Evolutionary conservation across 2,888 invertebrate species (phyloP).

Genomic region (Heliconius charithonia): DNA sequence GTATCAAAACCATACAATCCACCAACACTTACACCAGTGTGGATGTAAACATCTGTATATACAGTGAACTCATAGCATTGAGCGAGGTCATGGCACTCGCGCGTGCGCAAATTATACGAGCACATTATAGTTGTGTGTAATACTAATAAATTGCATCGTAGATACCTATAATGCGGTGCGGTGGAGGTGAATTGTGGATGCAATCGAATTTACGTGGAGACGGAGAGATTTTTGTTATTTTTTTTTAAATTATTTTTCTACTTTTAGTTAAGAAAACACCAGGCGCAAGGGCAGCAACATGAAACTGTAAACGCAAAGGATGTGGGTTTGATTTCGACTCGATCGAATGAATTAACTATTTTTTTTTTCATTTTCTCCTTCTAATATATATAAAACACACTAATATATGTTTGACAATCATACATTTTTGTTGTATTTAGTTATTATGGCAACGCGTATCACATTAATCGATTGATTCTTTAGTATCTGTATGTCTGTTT

Average conservation of each 20-base stretch:
- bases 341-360: too few relatives aligned
- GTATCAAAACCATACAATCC: slow-evolving; percentile 57
- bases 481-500: too few relatives aligned
- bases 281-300: too few relatives aligned
- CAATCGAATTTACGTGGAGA: slow-evolving; percentile 1
- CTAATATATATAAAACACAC: too few relatives aligned
- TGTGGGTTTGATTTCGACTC: too few relatives aligned
- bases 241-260: background rate
- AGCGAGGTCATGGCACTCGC: slow-evolving; percentile 81
- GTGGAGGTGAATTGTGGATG: background rate
- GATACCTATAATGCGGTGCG: slow-evolving; percentile 7
- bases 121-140: slow-evolving; percentile 37
- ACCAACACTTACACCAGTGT: slow-evolving; percentile 60
- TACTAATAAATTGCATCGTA: slow-evolving; percentile 24
- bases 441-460: too few relatives aligned
- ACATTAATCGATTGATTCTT: too few relatives aligned
- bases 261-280: too few relatives aligned
- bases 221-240: background rate
- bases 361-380: too few relatives aligned
- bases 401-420: too few relatives aligned
- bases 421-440: too few relatives aligned
- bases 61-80: slow-evolving; percentile 67
- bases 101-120: slow-evolving; percentile 61
- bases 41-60: slow-evolving; percentile 68
- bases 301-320: too few relatives aligned